These are phyloP conservation scores for Meleagris gallopavo DNA, from an alignment of 2,113 vertebrate species.

Conservation along the genomic window DNA sequence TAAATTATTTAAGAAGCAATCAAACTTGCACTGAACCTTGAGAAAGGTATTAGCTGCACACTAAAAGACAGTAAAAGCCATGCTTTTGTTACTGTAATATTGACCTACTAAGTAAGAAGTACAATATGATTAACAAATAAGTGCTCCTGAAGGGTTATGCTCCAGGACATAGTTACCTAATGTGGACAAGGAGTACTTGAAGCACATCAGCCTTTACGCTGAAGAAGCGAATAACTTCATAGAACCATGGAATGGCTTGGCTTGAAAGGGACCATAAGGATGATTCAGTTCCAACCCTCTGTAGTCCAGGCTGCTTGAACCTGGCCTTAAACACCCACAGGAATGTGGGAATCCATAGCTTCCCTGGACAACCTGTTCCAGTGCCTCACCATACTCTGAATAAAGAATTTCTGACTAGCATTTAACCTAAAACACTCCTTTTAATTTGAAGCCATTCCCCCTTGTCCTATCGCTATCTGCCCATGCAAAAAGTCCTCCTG, in stretches of 20 bases:
- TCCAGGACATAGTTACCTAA: not conserved
- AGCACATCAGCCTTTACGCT: not conserved
- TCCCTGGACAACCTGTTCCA: not conserved
- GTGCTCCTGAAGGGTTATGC: not conserved
- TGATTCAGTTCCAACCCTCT: not conserved
- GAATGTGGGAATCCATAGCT: not conserved
- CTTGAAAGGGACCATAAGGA: too few species aligned
- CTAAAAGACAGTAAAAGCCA: not conserved
- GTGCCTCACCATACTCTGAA: not conserved
- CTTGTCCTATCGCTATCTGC: too few species aligned
- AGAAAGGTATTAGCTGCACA: not conserved
- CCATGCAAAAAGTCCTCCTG: too few species aligned
- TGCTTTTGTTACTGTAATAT: not conserved
- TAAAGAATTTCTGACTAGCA: too few species aligned
- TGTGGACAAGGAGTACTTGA: not conserved
- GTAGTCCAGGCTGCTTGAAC: not conserved
- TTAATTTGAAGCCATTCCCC: too few species aligned
- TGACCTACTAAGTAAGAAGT: not conserved
- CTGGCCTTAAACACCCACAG: too few species aligned
- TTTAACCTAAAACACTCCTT: too few species aligned
- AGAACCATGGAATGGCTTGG: not conserved
- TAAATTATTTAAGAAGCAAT: constrained; percentile 36
- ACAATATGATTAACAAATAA: not conserved
- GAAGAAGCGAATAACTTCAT: not conserved
- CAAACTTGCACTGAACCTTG: not conserved